These are phyloP conservation scores for Labeo calbasu DNA, from an alignment of 2,797 vertebrate species.

Conservation along the genomic window DNA sequence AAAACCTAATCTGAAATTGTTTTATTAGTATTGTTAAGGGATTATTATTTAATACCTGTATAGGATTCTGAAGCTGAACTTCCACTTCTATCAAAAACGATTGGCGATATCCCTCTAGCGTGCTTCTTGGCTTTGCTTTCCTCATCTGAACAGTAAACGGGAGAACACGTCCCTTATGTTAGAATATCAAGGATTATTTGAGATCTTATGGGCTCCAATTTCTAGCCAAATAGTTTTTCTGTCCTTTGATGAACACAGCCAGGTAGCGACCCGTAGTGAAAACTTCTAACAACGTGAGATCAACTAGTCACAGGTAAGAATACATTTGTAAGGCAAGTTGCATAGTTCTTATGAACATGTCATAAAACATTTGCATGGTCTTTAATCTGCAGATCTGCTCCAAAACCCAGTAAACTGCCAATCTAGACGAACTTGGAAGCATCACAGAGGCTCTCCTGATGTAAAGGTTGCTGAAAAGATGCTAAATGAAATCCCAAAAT, in stretches of 20 bases:
- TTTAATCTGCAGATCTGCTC: not conserved
- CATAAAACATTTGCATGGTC: too few species aligned
- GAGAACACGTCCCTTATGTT: conserved; percentile 64
- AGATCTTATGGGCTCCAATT: conserved; percentile 29
- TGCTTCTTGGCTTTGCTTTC: conserved; percentile 88
- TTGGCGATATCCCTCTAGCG: conserved; percentile 88
- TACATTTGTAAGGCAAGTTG: not conserved
- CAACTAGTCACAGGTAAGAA: not conserved
- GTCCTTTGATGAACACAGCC: conserved; percentile 50
- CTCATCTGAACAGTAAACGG: conserved; percentile 78
- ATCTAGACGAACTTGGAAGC: not conserved
- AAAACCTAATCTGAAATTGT: conserved; percentile 34
- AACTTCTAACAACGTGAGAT: conserved; percentile 51
- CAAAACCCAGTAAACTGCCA: conserved; percentile 5
- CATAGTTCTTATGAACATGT: not conserved
- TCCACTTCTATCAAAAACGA: conserved; percentile 91
- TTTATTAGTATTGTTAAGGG: conserved; percentile 47
- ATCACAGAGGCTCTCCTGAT: not conserved
- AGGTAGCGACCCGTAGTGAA: conserved; percentile 58
- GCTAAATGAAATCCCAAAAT: not conserved
- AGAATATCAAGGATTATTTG: conserved; percentile 57
- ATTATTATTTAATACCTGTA: conserved; percentile 81
- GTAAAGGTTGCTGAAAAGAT: not conserved
- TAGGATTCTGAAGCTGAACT: conserved; percentile 90
- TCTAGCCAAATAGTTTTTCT: conserved; percentile 40